phyloP scores from a whole-genome alignment of 2,888 invertebrate genomes.

The Asteroscopus sphinx region DNA sequence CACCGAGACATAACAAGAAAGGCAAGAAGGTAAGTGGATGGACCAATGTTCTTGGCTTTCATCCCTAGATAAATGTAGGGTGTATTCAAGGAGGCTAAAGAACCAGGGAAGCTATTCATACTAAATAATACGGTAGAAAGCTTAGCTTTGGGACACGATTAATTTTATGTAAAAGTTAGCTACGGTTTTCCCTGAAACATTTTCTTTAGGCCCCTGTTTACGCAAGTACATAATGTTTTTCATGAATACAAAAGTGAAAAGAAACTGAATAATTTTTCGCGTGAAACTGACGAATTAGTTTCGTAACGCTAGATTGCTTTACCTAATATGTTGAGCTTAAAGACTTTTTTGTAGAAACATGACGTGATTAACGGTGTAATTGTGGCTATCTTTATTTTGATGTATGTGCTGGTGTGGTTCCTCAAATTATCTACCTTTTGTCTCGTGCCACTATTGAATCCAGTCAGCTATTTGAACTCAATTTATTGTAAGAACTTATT shows the following conservation, averaged over 20 bases:
- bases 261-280: conserved; percentile 43
- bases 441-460: too few species aligned
- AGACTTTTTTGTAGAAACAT: conserved; percentile 17
- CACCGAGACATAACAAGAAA: conserved; percentile 32
- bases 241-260: conserved; percentile 52
- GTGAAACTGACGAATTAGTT: conserved; percentile 50
- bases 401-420: too few species aligned
- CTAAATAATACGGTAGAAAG: conserved; percentile 27
- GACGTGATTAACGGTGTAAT: conserved; percentile 15
- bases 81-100: conserved; percentile 26
- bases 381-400: background rate
- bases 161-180: conserved; percentile 40
- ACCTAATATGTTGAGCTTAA: conserved; percentile 19
- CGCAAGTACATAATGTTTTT: conserved; percentile 47
- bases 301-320: conserved; percentile 37
- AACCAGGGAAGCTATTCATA: conserved; percentile 38
- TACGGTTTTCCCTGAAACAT: conserved; percentile 16
- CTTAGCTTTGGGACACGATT: conserved; percentile 30
- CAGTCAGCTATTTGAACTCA: too few species aligned
- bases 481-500: too few species aligned
- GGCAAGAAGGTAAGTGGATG: conserved; percentile 37
- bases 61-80: conserved; percentile 43
- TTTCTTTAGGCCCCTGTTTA: conserved; percentile 29
- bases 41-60: conserved; percentile 32
- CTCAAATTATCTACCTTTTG: too few species aligned